A percentile compares a stretch with the other conserved stretches of the same genome.
phyloP scores from a whole-genome alignment of 1,140 invertebrate species.

The Macrocentrus cingulum region DNA sequence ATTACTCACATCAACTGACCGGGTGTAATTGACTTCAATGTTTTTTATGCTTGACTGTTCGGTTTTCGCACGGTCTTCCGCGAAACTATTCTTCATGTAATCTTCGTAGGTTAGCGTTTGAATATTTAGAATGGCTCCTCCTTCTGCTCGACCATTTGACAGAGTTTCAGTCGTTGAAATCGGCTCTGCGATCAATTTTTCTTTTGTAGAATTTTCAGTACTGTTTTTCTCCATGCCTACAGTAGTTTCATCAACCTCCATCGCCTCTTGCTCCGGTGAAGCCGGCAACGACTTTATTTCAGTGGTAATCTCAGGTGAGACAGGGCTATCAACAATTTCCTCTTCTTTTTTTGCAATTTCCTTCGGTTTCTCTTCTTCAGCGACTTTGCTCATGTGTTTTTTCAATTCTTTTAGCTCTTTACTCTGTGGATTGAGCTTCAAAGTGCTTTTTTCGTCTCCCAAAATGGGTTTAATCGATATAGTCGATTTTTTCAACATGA shows the following conservation, averaged over 20 bases:
- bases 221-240: slow-evolving; percentile 1
- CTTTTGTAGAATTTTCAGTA: background rate
- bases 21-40: background rate
- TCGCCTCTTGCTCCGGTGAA: no score
- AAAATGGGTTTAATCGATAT: background rate
- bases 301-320: slow-evolving; percentile 36
- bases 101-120: slow-evolving; percentile 43
- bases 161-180: slow-evolving; percentile 19
- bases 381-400: slow-evolving; percentile 22
- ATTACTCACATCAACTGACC: background rate
- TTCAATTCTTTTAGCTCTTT: background rate
- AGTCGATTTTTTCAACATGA: no score
- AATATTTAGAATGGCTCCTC: slow-evolving; percentile 31
- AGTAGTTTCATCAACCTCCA: slow-evolving; percentile 26
- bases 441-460: background rate
- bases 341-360: background rate
- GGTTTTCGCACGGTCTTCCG: background rate
- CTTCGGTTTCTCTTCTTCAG: background rate
- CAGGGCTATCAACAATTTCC: slow-evolving; percentile 18
- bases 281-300: background rate
- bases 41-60: background rate
- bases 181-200: slow-evolving; percentile 1
- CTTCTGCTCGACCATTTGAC: slow-evolving; percentile 36
- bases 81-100: slow-evolving; percentile 35
- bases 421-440: slow-evolving; percentile 6